phyloP scores from a whole-genome alignment of 2,113 vertebrate species.

The Chloroceryle aenea region DNA sequence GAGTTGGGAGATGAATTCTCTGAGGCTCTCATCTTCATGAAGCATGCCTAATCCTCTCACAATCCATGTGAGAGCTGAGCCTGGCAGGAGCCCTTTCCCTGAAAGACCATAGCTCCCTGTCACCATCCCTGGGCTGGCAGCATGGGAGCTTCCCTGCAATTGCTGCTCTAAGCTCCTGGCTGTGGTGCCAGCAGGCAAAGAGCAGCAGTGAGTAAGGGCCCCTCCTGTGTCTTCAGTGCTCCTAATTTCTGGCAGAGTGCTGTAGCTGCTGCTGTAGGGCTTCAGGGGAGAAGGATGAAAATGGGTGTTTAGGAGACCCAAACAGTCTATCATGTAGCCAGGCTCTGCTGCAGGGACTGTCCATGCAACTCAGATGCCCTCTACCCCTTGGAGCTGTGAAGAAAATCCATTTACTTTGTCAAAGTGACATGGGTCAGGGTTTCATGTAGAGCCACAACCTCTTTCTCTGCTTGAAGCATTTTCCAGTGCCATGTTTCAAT shows the following conservation, averaged over 20 bases:
- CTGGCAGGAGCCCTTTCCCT: background rate
- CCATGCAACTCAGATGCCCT: background rate
- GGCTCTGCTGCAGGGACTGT: background rate
- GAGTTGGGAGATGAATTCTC: background rate
- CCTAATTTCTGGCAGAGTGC: background rate
- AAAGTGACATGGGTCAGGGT: background rate
- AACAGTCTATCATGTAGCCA: fast-evolving
- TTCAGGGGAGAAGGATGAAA: background rate
- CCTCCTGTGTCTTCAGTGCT: background rate
- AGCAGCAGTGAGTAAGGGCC: background rate
- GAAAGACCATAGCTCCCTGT: background rate
- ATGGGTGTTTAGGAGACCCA: background rate
- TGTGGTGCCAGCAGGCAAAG: background rate
- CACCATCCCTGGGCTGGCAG: background rate
- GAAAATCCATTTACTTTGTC: background rate
- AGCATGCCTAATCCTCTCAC: background rate
- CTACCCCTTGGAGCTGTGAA: background rate
- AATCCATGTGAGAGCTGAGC: fast-evolving
- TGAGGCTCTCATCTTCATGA: background rate
- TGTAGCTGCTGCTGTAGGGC: background rate
- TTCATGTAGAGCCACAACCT: background rate
- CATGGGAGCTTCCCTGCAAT: fast-evolving
- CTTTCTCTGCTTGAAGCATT: background rate
- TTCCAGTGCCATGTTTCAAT: background rate
- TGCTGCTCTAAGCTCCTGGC: background rate